Evolutionary conservation across 2,888 invertebrate genomes (phyloP).

Genomic region (Troides helena): DNA sequence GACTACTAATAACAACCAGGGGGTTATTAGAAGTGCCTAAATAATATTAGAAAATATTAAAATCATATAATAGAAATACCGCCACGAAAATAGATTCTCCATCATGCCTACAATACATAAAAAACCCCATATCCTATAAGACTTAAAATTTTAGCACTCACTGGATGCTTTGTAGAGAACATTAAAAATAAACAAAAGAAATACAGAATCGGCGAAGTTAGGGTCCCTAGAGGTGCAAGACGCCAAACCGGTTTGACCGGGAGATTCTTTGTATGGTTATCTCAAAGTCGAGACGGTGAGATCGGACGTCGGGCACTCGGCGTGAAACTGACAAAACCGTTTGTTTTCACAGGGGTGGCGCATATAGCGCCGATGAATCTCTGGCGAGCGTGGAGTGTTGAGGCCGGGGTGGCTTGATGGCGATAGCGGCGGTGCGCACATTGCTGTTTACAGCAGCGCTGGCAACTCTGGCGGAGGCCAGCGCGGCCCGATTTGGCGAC

Average conservation of each 20-base stretch:
- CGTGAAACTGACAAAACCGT: slow-evolving; percentile 46
- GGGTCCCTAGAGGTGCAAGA: slow-evolving; percentile 64
- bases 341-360: slow-evolving; percentile 59
- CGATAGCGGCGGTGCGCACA: slow-evolving; percentile 56
- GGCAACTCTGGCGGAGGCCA: slow-evolving; percentile 49
- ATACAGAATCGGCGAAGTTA: slow-evolving; percentile 67
- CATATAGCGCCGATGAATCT: slow-evolving; percentile 57
- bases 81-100: too few species aligned
- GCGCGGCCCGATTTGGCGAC: slow-evolving; percentile 66
- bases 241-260: slow-evolving; percentile 68
- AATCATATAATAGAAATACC: neutral
- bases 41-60: too few species aligned
- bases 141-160: slow-evolving; percentile 5
- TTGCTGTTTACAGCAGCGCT: slow-evolving; percentile 61
- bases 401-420: slow-evolving; percentile 69
- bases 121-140: neutral
- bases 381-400: slow-evolving; percentile 57
- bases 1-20: too few species aligned
- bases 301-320: slow-evolving; percentile 42
- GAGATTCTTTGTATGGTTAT: slow-evolving; percentile 66
- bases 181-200: slow-evolving; percentile 63
- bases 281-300: slow-evolving; percentile 53
- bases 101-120: neutral
- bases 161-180: slow-evolving; percentile 31
- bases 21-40: too few species aligned